A percentile compares a stretch with the other conserved stretches of the same genome.
Evolutionary conservation across 2,797 vertebrate genomes (phyloP).

Genomic region (Sparus aurata): DNA sequence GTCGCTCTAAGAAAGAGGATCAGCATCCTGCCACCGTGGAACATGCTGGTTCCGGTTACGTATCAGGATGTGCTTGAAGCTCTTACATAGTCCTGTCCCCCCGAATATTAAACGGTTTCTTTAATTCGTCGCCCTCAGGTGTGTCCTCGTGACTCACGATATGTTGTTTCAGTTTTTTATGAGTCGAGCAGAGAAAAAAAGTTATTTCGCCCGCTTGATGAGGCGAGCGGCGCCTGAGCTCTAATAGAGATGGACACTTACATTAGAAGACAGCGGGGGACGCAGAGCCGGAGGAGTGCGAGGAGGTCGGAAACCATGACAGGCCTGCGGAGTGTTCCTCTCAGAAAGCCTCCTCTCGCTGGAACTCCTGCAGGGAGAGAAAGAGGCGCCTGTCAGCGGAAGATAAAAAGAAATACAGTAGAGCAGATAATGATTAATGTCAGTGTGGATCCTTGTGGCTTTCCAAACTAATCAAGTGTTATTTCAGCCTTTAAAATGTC

Average conservation of each 20-base stretch:
- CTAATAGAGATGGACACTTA: conserved; percentile 49
- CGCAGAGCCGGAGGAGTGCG: conserved; percentile 54
- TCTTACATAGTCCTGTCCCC: neutral
- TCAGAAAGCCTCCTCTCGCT: conserved; percentile 54
- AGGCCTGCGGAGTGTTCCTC: conserved; percentile 56
- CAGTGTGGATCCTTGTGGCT: neutral
- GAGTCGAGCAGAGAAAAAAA: neutral
- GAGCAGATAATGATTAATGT: neutral
- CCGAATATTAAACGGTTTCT: too few species aligned
- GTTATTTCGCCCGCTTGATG: neutral
- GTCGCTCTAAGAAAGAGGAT: too few species aligned
- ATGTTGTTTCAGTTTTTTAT: neutral
- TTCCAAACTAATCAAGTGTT: neutral
- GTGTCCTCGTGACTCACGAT: neutral
- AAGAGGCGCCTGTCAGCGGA: conserved; percentile 19
- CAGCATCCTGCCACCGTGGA: too few species aligned
- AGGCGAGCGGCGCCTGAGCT: neutral
- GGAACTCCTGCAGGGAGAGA: conserved; percentile 51
- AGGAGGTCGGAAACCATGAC: conserved; percentile 64
- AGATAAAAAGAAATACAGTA: neutral
- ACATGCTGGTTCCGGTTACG: too few species aligned
- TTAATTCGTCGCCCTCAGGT: neutral
- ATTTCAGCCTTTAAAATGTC: neutral
- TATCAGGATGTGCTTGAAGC: too few species aligned
- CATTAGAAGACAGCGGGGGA: conserved; percentile 78